Percentiles rank a stretch among this genome's conserved stretches.
Conservation (phyloP, 1,140 invertebrate genomes). For the Asbolus verrucosus region DNA sequence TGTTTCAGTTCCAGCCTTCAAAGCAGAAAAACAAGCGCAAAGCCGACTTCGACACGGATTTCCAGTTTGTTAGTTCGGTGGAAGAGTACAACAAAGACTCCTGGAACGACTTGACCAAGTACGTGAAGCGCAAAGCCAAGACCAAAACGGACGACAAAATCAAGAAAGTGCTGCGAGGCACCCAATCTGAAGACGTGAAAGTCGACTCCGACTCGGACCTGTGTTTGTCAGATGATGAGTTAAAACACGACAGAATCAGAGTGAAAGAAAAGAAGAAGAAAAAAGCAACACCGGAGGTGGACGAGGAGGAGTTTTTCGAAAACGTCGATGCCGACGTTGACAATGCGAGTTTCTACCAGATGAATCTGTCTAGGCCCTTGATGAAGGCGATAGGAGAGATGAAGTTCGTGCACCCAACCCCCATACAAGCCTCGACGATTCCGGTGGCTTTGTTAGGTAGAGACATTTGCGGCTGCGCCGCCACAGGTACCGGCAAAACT, state of each 20-base stretch:
- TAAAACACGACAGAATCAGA: slow-evolving; percentile 76
- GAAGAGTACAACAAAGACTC: slow-evolving; percentile 84
- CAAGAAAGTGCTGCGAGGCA: slow-evolving; percentile 74
- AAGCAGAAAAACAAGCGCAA: slow-evolving; percentile 75
- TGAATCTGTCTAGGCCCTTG: slow-evolving; percentile 16
- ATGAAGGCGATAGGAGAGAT: slow-evolving; percentile 80
- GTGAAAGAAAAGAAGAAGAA: slow-evolving; percentile 63
- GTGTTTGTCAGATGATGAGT: slow-evolving; percentile 77
- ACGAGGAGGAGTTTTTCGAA: not conserved
- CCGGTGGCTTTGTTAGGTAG: slow-evolving; percentile 90
- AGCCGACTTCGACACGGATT: slow-evolving; percentile 73
- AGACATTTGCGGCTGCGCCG: slow-evolving; percentile 96
- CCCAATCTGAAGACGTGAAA: slow-evolving; percentile 68
- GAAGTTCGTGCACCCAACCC: slow-evolving; percentile 94
- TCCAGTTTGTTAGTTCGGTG: slow-evolving; percentile 79
- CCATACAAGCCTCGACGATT: slow-evolving; percentile 94
- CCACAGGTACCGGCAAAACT: slow-evolving; percentile 98
- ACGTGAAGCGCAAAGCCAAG: slow-evolving; percentile 79
- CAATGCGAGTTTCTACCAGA: slow-evolving; percentile 35
- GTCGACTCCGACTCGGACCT: slow-evolving; percentile 63
- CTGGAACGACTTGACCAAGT: slow-evolving; percentile 83
- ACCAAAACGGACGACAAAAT: slow-evolving; percentile 86
- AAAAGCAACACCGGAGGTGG: not conserved
- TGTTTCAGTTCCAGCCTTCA: slow-evolving; percentile 80
- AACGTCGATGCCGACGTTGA: slow-evolving; percentile 57